Evolutionary conservation across 2,113 vertebrate genomes (phyloP).

Genomic region (Calidris pugnax): DNA sequence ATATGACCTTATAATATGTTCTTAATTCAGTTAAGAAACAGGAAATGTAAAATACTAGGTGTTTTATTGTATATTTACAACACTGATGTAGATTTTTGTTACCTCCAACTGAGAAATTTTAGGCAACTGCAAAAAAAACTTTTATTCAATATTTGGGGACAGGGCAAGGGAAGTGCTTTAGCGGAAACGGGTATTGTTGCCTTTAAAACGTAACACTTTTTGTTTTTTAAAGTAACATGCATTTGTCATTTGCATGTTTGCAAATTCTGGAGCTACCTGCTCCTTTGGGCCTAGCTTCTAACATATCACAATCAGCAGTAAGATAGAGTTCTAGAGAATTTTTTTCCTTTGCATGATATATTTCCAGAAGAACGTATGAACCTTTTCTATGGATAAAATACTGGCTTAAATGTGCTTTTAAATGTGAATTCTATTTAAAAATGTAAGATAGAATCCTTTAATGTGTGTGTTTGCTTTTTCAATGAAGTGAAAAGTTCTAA

Average conservation of each 20-base stretch:
- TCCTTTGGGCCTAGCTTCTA: background rate
- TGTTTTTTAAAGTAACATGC: background rate
- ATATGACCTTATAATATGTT: background rate
- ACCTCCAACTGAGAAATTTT: background rate
- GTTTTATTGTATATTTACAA: background rate
- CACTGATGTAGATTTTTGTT: background rate
- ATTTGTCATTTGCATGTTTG: background rate
- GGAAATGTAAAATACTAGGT: background rate
- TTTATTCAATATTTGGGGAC: background rate
- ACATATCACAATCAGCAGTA: background rate
- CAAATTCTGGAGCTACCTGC: background rate
- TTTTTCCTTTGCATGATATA: background rate
- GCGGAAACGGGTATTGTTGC: background rate
- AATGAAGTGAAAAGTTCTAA: background rate
- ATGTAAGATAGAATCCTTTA: background rate
- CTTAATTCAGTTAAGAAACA: background rate
- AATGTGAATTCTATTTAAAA: background rate
- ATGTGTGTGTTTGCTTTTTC: background rate
- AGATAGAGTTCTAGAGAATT: background rate
- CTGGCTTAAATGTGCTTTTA: slow-evolving; percentile 10
- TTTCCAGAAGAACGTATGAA: background rate
- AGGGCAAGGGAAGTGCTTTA: background rate
- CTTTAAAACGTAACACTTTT: background rate
- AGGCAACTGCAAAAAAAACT: background rate
- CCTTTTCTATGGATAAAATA: background rate